Conservation (phyloP, 2,113 vertebrate species). For the Microcebus tavaratra region DNA sequence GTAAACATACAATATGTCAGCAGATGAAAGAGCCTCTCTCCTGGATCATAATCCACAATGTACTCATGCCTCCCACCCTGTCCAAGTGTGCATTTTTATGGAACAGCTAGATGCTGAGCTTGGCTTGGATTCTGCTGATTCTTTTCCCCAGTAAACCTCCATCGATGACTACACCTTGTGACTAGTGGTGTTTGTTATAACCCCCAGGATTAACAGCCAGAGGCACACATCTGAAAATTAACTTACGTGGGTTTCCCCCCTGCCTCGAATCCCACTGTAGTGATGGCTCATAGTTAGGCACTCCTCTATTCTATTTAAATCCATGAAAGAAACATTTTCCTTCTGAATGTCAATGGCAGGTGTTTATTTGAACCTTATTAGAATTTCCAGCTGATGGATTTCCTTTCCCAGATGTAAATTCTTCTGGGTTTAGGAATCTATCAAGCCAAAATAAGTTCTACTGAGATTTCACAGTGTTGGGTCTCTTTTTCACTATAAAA, state of each 20-base stretch:
- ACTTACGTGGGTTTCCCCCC: background rate
- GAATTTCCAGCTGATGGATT: conserved; percentile 72
- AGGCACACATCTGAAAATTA: background rate
- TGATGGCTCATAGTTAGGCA: background rate
- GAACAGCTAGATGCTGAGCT: background rate
- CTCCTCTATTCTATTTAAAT: background rate
- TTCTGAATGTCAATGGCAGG: conserved; percentile 7
- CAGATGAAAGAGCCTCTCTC: background rate
- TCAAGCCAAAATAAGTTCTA: conserved; percentile 56
- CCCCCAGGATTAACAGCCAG: background rate
- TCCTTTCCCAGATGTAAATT: conserved; percentile 74
- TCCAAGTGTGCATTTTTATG: background rate
- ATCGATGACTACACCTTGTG: background rate
- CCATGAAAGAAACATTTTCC: conserved; percentile 12
- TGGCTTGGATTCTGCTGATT: background rate
- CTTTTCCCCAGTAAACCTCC: background rate
- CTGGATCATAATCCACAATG: background rate
- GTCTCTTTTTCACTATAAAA: conserved; percentile 50
- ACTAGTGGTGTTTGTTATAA: background rate
- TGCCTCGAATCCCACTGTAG: background rate
- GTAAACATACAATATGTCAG: background rate
- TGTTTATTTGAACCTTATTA: conserved; percentile 57
- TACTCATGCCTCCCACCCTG: background rate
- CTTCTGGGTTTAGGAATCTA: background rate
- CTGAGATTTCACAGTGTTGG: conserved; percentile 46